Evolutionary conservation across 2,113 vertebrate genomes (phyloP), one percentile per base, ranked within the genome.

Genomic region (Xenopus borealis): DNA sequence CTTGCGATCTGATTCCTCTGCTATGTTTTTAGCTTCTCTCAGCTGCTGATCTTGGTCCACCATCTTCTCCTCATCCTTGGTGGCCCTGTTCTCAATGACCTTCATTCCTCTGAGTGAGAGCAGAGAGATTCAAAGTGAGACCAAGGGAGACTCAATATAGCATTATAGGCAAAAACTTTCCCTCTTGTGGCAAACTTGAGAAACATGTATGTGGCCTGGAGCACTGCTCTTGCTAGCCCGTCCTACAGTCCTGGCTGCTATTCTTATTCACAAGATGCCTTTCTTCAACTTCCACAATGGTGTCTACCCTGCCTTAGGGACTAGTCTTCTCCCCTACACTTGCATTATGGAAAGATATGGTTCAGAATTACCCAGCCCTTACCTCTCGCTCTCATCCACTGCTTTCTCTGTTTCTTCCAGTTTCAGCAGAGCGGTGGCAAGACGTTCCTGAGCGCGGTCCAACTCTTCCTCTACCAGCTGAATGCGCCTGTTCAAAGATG

Each of bases 41-140:
- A 99, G 91, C 84, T 99, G 97, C 95, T 98, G 95, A 84, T 99
- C 97, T 89, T 99, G 97, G 72, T 98, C 94, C 79, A 98, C 97
- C 97, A 98, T 98, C 80, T 98, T 99, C 83, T 99, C 97, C 84
- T 97, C 97, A 10, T 98, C 97, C 72, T 98, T 99, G 79, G 94
- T 87, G 75, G 96, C 96, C 82, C 96, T 90, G 89, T 98, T 98
- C 83, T 99, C 97, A 0, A 99, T 98, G 82, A 98, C 97, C 90
- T 99, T 99, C 96, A 99, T 99, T 71, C 97, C 97, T 94, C 97
- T 99, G 90, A 69, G 45, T 16, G 46, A 30, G 63, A 75, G 79
- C 12, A 40, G 8, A 40, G 5, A 9, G 33, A 27, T 27, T 40
- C 33, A 40, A 2, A 40, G 33, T 40, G 33, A 40, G 33, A 4